These are phyloP conservation scores for Platysteira castanea DNA, from an alignment of 2,113 vertebrate species.

Conservation along the genomic window DNA sequence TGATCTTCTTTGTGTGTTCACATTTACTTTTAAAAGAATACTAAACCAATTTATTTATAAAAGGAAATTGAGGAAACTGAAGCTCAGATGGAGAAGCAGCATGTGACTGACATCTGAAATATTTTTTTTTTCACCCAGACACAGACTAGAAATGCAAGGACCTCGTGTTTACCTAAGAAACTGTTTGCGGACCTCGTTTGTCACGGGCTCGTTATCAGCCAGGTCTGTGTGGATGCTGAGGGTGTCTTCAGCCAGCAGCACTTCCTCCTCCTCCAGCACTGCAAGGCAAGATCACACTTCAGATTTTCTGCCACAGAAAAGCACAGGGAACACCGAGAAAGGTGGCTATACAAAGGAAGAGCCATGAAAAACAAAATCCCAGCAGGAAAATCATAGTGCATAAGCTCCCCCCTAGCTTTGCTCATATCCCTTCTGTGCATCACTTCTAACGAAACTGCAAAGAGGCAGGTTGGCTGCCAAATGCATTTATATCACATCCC, in stretches of 20 bases:
- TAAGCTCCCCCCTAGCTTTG: not conserved
- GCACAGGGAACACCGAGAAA: not conserved
- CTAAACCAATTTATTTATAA: not conserved
- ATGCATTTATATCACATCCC: not conserved
- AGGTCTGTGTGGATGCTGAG: conserved; percentile 89
- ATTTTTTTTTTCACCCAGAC: not conserved
- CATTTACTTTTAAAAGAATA: not conserved
- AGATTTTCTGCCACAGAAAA: not conserved
- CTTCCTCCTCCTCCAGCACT: conserved; percentile 76
- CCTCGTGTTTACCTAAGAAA: conserved; percentile 82
- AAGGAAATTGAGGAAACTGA: not conserved
- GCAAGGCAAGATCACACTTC: not conserved
- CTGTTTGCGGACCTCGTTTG: conserved; percentile 83
- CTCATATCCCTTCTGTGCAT: not conserved
- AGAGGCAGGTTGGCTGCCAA: not conserved
- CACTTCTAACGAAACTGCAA: not conserved
- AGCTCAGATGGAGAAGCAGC: not conserved
- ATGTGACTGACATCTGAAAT: not conserved
- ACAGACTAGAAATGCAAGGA: not conserved
- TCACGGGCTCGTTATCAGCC: conserved; percentile 80
- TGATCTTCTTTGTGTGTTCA: not conserved
- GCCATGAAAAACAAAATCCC: not conserved
- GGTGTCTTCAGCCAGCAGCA: conserved; percentile 82
- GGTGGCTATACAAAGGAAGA: not conserved
- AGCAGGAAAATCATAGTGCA: not conserved